These are phyloP conservation scores for Parauchenoglanis ngamensis DNA, from an alignment of 2,797 vertebrate species.

Conservation along the genomic window DNA sequence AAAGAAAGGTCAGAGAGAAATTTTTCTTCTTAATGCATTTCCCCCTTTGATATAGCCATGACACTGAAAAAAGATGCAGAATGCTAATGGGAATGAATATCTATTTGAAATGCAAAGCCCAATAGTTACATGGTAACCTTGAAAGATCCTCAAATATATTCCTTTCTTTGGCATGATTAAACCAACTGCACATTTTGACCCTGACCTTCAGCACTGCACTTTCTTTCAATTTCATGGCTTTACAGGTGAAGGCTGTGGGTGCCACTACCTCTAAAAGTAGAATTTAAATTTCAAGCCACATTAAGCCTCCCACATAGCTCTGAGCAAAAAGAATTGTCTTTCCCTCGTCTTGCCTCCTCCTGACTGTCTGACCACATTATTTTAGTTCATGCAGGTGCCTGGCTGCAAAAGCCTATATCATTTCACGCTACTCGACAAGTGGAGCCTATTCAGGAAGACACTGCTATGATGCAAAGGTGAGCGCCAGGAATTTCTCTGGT, in stretches of 20 bases:
- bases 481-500: conserved; percentile 34
- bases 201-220: conserved; percentile 27
- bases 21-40: conserved; percentile 32
- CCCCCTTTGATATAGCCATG: conserved; percentile 23
- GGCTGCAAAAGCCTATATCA: conserved; percentile 46
- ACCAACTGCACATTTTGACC: conserved; percentile 35
- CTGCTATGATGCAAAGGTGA: conserved; percentile 46
- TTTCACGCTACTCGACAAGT: conserved; percentile 54
- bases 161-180: conserved; percentile 31
- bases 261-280: conserved; percentile 59
- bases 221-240: conserved; percentile 53
- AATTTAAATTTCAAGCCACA: conserved; percentile 65
- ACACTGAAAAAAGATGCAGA: conserved; percentile 22
- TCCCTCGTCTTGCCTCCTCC: conserved; percentile 31
- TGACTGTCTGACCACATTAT: conserved; percentile 63
- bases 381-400: conserved; percentile 54
- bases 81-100: conserved; percentile 26
- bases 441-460: conserved; percentile 46
- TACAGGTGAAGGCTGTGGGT: conserved; percentile 50
- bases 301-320: conserved; percentile 60
- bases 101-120: conserved; percentile 27
- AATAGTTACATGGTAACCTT: conserved; percentile 23
- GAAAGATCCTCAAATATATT: conserved; percentile 25
- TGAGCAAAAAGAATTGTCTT: conserved; percentile 52
- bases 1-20: conserved; percentile 40